These are phyloP conservation scores for Yponomeuta plumbellus DNA, from an alignment of 2,888 invertebrate species.

Conservation along the genomic window DNA sequence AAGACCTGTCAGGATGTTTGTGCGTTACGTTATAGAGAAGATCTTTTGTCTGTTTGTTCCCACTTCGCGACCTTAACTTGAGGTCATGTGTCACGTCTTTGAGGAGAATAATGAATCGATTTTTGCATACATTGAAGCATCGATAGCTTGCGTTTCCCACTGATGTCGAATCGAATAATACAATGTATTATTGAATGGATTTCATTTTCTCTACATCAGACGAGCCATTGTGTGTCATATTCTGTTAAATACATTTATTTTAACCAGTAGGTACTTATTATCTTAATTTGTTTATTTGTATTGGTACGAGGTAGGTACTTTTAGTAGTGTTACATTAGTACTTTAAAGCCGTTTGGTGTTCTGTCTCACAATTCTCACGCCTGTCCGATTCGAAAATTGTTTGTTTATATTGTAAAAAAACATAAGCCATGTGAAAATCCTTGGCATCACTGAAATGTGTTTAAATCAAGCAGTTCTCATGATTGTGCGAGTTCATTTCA, in stretches of 20 bases:
- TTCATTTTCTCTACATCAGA: not conserved
- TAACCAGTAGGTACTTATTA: not conserved
- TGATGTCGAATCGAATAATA: conserved; percentile 19
- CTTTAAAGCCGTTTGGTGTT: not conserved
- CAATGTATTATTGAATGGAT: not conserved
- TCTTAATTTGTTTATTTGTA: not conserved
- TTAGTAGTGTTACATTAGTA: not conserved
- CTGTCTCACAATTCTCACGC: not conserved
- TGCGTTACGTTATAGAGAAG: not conserved
- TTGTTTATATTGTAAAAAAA: not conserved
- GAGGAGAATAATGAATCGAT: conserved; percentile 14
- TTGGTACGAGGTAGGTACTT: not conserved
- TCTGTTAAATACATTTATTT: not conserved
- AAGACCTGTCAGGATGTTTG: too few species aligned
- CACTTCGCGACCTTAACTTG: conserved; percentile 46
- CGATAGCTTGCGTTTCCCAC: not conserved
- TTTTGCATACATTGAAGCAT: conserved; percentile 8
- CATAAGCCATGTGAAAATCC: not conserved
- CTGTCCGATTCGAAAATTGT: not conserved
- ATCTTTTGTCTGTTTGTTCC: not conserved
- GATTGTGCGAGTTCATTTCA: not conserved
- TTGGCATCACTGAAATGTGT: not conserved
- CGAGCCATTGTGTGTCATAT: not conserved
- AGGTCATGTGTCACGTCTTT: conserved; percentile 12
- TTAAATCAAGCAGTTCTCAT: not conserved